Evolutionary conservation across 1,140 invertebrate genomes (phyloP).

Genomic region (Sarcophaga bullata): DNA sequence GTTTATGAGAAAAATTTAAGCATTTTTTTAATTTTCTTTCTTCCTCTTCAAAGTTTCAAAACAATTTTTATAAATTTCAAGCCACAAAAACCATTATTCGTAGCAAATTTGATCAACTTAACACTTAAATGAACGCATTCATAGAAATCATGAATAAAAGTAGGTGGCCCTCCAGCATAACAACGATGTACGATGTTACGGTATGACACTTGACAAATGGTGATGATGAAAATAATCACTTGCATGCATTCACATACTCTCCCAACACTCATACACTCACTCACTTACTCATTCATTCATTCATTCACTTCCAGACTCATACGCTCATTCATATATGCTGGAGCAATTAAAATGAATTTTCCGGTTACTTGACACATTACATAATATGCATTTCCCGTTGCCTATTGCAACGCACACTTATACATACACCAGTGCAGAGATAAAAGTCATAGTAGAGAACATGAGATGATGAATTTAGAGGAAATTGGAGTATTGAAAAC

Average conservation of each 20-base stretch:
- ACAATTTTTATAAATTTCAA: not conserved
- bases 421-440: not conserved
- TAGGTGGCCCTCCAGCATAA: too few relatives aligned
- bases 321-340: conserved; percentile 47
- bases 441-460: not conserved
- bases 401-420: not conserved
- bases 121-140: conserved; percentile 5
- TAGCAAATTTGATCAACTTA: conserved; percentile 6
- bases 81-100: conserved; percentile 5
- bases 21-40: too few relatives aligned
- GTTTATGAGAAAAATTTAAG: too few relatives aligned
- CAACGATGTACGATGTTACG: too few relatives aligned
- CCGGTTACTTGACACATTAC: conserved; percentile 66
- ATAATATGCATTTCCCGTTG: conserved; percentile 62
- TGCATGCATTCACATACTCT: too few relatives aligned
- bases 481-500: not conserved
- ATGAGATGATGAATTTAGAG: conserved; percentile 5
- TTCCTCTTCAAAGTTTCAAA: too few relatives aligned
- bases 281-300: too few relatives aligned
- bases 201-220: too few relatives aligned
- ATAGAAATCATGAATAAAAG: not conserved
- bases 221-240: too few relatives aligned
- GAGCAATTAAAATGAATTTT: conserved; percentile 65
- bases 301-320: too few relatives aligned
- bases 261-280: too few relatives aligned